phyloP scores from a whole-genome alignment of 2,888 invertebrate genomes.

The Lordiphosa fenestrarum region DNA sequence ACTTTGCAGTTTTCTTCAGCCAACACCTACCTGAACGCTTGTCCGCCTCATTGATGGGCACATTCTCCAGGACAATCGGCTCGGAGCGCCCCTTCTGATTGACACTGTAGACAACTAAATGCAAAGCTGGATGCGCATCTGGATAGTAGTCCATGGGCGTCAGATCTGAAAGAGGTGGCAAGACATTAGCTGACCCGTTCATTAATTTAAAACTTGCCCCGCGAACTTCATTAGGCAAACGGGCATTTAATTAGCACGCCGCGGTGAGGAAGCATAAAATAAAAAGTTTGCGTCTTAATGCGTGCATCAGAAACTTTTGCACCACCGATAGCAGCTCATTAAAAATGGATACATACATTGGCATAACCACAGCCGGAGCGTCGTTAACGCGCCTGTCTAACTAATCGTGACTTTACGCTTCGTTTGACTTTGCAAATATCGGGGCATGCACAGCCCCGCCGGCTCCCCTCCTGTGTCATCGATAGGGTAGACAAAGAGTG shows the following conservation, averaged over 20 bases:
- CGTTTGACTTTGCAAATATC: conserved; percentile 78
- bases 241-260: conserved; percentile 72
- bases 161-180: conserved; percentile 67
- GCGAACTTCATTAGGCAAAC: conserved; percentile 70
- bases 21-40: conserved; percentile 87
- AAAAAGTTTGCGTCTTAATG: conserved; percentile 53
- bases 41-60: conserved; percentile 92
- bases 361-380: conserved; percentile 47
- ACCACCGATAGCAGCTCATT: conserved; percentile 1
- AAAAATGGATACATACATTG: background rate
- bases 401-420: conserved; percentile 79
- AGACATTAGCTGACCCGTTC: conserved; percentile 47
- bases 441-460: conserved; percentile 51
- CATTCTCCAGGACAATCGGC: conserved; percentile 90
- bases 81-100: conserved; percentile 93
- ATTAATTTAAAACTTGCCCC: conserved; percentile 65
- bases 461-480: conserved; percentile 41
- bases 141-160: conserved; percentile 79
- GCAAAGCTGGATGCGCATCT: conserved; percentile 84
- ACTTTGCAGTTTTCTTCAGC: conserved; percentile 34
- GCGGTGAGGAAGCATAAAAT: conserved; percentile 58
- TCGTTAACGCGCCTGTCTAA: conserved; percentile 78
- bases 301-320: conserved; percentile 51
- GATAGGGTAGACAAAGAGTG: conserved; percentile 47
- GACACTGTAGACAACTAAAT: conserved; percentile 89